Conservation (phyloP, 1,140 invertebrate genomes). For the Zaprionus davidi region DNA sequence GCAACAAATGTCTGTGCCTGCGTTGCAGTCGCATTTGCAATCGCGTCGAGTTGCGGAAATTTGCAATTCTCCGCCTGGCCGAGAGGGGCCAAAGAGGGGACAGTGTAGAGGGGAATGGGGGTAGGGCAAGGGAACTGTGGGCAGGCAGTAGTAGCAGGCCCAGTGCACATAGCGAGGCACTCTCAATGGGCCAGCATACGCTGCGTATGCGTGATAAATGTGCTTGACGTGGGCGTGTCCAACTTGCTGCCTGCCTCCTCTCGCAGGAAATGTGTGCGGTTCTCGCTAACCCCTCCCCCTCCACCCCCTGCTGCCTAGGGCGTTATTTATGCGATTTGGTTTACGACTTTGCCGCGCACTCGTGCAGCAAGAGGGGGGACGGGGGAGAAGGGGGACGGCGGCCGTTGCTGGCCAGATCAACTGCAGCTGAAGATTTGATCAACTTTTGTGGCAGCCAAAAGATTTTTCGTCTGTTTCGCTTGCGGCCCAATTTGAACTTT, state of each 20-base stretch:
- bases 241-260: background rate
- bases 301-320: conserved; percentile 33
- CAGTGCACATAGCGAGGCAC: background rate
- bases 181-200: conserved; percentile 50
- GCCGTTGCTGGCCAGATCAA: background rate
- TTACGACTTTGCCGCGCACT: conserved; percentile 52
- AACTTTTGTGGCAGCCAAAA: conserved; percentile 64
- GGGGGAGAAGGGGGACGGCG: background rate
- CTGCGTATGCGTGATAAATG: conserved; percentile 78
- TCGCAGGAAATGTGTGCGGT: conserved; percentile 63
- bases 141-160: background rate
- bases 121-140: background rate
- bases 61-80: conserved; percentile 64
- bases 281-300: conserved; percentile 48
- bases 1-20: conserved; percentile 41
- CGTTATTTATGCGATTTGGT: conserved; percentile 73
- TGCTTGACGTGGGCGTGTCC: conserved; percentile 51
- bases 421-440: conserved; percentile 65
- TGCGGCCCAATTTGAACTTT: conserved; percentile 68
- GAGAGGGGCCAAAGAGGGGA: conserved; percentile 14
- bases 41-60: conserved; percentile 66
- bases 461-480: conserved; percentile 59
- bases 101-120: background rate
- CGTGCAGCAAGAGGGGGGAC: background rate
- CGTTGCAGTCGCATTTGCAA: conserved; percentile 49